These are phyloP conservation scores for Falco concolor DNA, from an alignment of 2,797 vertebrate genomes.

Conservation along the genomic window DNA sequence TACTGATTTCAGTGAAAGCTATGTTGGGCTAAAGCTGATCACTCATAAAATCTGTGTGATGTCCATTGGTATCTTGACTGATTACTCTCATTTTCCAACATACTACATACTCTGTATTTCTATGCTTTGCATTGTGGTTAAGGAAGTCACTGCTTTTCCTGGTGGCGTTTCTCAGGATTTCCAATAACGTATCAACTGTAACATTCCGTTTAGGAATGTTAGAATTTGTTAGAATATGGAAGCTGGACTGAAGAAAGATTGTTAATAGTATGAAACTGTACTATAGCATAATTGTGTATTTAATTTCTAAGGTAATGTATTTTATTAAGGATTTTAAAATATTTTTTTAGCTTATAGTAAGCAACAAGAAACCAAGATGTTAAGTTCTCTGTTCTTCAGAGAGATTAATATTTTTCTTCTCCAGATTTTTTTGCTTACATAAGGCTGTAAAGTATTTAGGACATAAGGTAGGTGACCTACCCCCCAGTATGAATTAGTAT, in stretches of 20 bases:
- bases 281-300: background rate
- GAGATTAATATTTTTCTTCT: background rate
- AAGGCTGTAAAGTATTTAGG: background rate
- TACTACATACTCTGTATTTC: background rate
- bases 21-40: background rate
- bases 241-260: background rate
- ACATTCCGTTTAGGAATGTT: background rate
- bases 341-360: background rate
- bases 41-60: background rate
- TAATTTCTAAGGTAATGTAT: background rate
- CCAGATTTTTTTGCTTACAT: background rate
- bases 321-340: background rate
- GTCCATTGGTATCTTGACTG: background rate
- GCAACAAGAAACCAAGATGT: background rate
- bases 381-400: background rate
- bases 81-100: background rate
- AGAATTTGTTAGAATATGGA: background rate
- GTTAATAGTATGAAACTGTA: background rate
- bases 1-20: background rate
- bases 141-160: background rate
- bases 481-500: background rate
- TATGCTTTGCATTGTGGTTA: background rate
- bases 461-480: background rate
- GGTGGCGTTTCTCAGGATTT: background rate
- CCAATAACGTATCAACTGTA: background rate